These are phyloP conservation scores for Rhynchotus rufescens DNA, from an alignment of 2,797 vertebrate species.

Conservation along the genomic window DNA sequence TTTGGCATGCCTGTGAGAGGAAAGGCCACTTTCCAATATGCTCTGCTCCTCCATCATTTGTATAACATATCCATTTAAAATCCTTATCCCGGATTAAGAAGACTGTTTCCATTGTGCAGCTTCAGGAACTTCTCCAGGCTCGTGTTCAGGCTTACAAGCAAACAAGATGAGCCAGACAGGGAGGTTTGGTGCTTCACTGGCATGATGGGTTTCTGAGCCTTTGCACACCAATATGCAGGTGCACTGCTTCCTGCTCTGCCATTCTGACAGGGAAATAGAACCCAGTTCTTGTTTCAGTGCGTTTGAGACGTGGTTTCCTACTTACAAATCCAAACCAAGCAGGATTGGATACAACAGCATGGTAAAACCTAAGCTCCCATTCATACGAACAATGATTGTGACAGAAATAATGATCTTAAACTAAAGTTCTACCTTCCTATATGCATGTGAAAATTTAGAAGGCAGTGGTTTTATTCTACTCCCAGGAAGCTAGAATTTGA, in stretches of 20 bases:
- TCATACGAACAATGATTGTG: not conserved
- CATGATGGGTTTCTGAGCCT: not conserved
- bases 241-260: not conserved
- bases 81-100: not conserved
- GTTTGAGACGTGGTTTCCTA: not conserved
- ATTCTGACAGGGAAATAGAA: not conserved
- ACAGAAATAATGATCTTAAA: conserved; percentile 19
- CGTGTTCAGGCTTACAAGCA: not conserved
- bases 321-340: not conserved
- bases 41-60: not conserved
- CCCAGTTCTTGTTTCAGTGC: not conserved
- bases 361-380: not conserved
- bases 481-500: not conserved
- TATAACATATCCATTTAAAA: not conserved
- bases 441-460: not conserved
- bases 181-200: not conserved
- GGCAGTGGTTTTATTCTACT: not conserved
- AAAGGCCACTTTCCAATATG: not conserved
- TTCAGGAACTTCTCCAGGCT: not conserved
- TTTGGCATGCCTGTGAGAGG: not conserved
- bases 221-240: not conserved
- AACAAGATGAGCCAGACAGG: not conserved
- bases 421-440: not conserved
- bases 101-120: not conserved
- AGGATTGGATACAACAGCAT: not conserved